Base-by-base conservation (phyloP, 2,888 invertebrate genomes). In the Drosophila meridionalis region DNA sequence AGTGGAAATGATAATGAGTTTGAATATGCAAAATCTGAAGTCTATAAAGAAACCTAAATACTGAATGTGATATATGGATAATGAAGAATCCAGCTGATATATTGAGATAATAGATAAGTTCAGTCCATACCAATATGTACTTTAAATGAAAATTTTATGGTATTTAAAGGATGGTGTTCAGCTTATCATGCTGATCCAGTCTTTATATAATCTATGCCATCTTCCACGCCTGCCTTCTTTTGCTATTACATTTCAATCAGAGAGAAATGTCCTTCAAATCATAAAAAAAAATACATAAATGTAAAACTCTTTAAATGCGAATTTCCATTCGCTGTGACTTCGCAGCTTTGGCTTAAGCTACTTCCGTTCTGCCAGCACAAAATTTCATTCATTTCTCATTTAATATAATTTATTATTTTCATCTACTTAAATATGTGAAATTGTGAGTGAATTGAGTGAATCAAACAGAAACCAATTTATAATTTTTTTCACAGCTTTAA, bases 371-470 rank as follows among this genome's bases (percentile, higher is more conserved):
- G 30, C 2, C 20, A n/a, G 20, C 50, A 20, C 32, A 11, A 34
- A 34, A 52, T 36, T 52, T 34, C 11, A 52, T 52, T 34, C 11
- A 52, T 34, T 34, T 20, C 20, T 12, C 52, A 52, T 52, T 52
- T 26, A 3, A 52, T 52, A 52, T 20, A 20, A 52, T 36, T 52
- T 36, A 52, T 52, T 52, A 26, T 52, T 52, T 34, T 34, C 34
- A 52, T 52, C 34, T 34, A 7, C 52, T 52, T 34, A 52, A 52
- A 52, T 52, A 52, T 52, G 34, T 12, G 20, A 52, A 50, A 32
- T 5, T 9, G 9, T n/a, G 30, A 50, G 47, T 45, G 30, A 50
- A 8, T 14, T 50, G 48, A 30, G 30, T 34, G 34, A 52, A 52
- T 52, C 12, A 36, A 36, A 6, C 26, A 34, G 9, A 34, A 52